Evolutionary conservation across 1,140 invertebrate species (phyloP), one percentile per base, ranked within the genome.

Genomic region (Drosophila mayri): DNA sequence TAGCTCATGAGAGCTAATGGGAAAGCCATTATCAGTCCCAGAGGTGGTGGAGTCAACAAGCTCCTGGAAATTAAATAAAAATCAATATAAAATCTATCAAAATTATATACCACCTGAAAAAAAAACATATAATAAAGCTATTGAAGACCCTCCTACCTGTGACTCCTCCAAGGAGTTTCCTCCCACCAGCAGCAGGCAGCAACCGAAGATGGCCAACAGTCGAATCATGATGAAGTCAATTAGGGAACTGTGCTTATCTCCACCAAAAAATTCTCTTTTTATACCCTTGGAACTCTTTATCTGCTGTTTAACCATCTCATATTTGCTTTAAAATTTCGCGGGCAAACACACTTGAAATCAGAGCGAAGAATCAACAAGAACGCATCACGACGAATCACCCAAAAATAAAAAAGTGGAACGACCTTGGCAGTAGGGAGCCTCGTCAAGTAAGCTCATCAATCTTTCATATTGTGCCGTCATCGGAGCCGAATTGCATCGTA

Each of bases 381-480:
- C 49, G 16, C 16, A 32, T 38, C 63, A 14, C 30, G n/a, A 44
- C 14, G 22, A 30, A 28, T 18, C 35, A 30, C 32, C 6, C 63
- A 22, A 76, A 66, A 76, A 66, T 67, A 76, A 76, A 76, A 76
- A 76, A 76, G 63, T 67, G 74, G 62, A 76, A 76, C 74, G 55
- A 76, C 74, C 74, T 76, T 76, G 74, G 28, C 61, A 7, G 40
- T 3, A 0, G 41, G 10, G n/a, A 30, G 64, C 37, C 50, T 10
- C 32, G 8, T 20, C 60, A 63, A 62, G 60, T 32, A 59, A 54
- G 47, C 74, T 75, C 74, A 61, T 76, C 74, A 76, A 76, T 76
- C 74, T 76, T 60, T 67, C 55, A 67, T 54, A 67, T 67, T 67
- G 35, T 59, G 35, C 46, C 71, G 55, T 41, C 50, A 74, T 44